A percentile compares a stretch with the other conserved stretches of the same genome.
Conservation (phyloP, 2,113 vertebrate genomes). For the Saccopteryx bilineata region DNA sequence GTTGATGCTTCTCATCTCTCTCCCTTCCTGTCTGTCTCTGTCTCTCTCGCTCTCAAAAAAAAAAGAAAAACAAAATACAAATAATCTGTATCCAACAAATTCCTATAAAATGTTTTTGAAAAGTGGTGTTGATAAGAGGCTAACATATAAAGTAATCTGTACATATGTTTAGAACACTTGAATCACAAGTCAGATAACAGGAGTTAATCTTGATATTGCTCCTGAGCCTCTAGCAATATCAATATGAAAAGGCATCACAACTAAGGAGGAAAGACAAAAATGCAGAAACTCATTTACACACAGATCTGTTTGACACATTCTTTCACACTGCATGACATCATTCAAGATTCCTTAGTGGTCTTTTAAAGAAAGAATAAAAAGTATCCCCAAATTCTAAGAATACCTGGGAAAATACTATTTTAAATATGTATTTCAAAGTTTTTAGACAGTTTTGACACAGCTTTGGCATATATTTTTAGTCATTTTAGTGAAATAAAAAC, state of each 20-base stretch:
- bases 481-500: constrained; percentile 63
- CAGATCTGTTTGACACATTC: not conserved
- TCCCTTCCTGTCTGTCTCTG: too few species aligned
- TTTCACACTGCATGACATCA: not conserved
- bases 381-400: constrained; percentile 12
- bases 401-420: not conserved
- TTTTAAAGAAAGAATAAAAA: constrained; percentile 50
- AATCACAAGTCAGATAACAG: not conserved
- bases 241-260: not conserved
- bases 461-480: not conserved
- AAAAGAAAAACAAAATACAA: constrained; percentile 22
- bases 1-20: too few species aligned
- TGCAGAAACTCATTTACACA: not conserved
- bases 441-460: constrained; percentile 44
- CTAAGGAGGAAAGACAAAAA: not conserved
- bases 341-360: not conserved
- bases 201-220: not conserved
- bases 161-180: not conserved
- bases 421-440: constrained; percentile 30
- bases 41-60: too few species aligned
- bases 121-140: constrained; percentile 6
- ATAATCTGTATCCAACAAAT: constrained; percentile 11
- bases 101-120: constrained; percentile 34
- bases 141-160: not conserved
- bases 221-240: not conserved